Evolutionary conservation across 2,797 vertebrate genomes (phyloP), one percentile per base, ranked within the genome.

Genomic region (Tachyglossus aculeatus): DNA sequence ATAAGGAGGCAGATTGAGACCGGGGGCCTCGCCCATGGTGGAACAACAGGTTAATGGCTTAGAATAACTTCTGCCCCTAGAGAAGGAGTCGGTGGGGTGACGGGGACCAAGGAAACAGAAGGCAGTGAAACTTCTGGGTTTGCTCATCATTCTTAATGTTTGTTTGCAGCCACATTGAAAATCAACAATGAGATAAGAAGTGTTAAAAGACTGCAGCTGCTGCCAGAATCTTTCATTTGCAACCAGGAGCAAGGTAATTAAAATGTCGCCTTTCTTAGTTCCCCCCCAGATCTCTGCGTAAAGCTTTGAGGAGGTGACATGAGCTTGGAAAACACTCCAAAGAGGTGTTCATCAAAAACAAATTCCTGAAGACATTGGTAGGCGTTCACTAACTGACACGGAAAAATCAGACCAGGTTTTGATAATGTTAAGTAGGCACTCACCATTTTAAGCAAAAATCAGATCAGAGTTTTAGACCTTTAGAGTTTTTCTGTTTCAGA

Each of bases 81-180:
- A 57, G 29, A 6, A 22, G 25, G 16, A 32, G 43, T 1, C 50
- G 5, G 2, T 7, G 7, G 40, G 16, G 57, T n/a, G n/a, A n/a
- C n/a, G n/a, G n/a, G n/a, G n/a, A n/a, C n/a, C 37, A 19, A 51
- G 53, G 62, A 57, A 51, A 45, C 7, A 40, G 24, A 58, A 48
- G 25, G 24, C 33, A 48, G 1, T 34, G 8, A 70, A 41, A 44
- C 31, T 54, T 31, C 7, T 51, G 0, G 11, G 12, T 32, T 41
- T 52, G 25, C 53, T 73, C 48, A 27, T n/a, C 39, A 1, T 74
- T 21, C 24, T 60, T 53, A 27, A 40, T 25, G 24, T 25, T 41
- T 50, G 18, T 86, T 92, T 88, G 34, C 83, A 98, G 98, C 93
- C 38, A 93, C 93, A 5, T 85, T 98, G 80, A 96, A 96, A 90